Base-by-base conservation (phyloP, 2,888 invertebrate genomes). In the Pandemis cinnamomeana region DNA sequence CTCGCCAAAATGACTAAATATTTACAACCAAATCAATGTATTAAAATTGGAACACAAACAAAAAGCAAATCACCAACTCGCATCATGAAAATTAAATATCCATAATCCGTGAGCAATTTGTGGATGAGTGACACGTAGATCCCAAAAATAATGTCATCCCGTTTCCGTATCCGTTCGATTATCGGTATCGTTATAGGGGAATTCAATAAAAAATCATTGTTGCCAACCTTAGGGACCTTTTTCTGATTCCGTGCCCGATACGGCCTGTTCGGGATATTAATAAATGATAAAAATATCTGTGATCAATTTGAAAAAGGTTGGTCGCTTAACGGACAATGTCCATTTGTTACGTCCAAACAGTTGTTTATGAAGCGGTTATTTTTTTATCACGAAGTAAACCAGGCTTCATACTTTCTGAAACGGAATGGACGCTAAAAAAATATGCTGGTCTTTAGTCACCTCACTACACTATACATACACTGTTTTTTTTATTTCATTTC, bases 191-290 rank as follows among this genome's bases (percentile, higher is more conserved):
- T 67, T 67, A 53, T 41, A 27, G 67, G 27, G 58, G 63, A 11
- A 67, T 53, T 67, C 67, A 53, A 67, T 67, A 67, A 67, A 67
- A 67, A 67, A 53, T 51, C 66, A 41, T 67, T 53, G 67, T 67
- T 67, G 41, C 60, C 60, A 61, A 42, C 61, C 61, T 58, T n/a
- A n/a, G 53, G 41, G 67, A 64, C 64, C 64, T 42, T 15, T 61
- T 61, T 63, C 44, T 44, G 63, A 63, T 42, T 63, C 15, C 42
- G 53, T n/a, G n/a, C 53, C 66, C 67, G 51, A 64, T 64, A 64
- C 51, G 5, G 41, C n/a, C 36, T 48, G 67, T 53, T 67, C 51
- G 67, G 67, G 41, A 51, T 36, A 53, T 67, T 67, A 41, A 67
- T 67, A 53, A 67, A 53, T 67, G 51, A 67, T 67, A 67, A 53